These are phyloP conservation scores for Pedetes capensis DNA, from an alignment of 2,113 vertebrate genomes.

Conservation along the genomic window DNA sequence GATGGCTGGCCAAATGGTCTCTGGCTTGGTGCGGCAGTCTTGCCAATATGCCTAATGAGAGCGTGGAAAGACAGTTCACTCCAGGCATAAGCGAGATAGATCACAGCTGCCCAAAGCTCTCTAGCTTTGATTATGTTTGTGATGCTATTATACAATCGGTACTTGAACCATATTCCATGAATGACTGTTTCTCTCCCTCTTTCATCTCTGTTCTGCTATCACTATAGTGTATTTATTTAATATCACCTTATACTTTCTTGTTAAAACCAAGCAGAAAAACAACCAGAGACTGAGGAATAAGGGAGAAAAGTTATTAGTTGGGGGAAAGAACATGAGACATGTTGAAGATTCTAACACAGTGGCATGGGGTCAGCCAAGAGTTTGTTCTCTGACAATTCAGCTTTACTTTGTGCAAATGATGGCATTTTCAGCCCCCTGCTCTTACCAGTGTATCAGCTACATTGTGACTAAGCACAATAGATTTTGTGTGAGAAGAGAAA, in stretches of 20 bases:
- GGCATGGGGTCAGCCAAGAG: neutral
- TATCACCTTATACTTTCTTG: neutral
- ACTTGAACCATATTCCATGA: neutral
- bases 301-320: neutral
- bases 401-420: neutral
- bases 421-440: neutral
- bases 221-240: neutral
- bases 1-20: neutral
- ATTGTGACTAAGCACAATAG: neutral
- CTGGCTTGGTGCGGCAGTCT: neutral
- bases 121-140: slow-evolving; percentile 2
- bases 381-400: neutral
- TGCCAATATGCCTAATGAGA: slow-evolving; percentile 6
- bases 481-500: neutral
- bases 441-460: neutral
- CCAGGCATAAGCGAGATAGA: neutral
- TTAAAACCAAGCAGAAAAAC: slow-evolving; percentile 10
- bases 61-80: neutral
- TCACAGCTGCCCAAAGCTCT: neutral
- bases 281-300: neutral
- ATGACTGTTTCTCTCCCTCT: neutral
- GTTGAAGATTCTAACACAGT: neutral
- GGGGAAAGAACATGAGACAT: neutral
- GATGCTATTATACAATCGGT: neutral
- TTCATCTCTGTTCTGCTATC: neutral